A percentile compares a stretch with the other conserved stretches of the same genome.
Conservation (phyloP, 2,888 invertebrate genomes). For the Flabesymbios commensalis region DNA sequence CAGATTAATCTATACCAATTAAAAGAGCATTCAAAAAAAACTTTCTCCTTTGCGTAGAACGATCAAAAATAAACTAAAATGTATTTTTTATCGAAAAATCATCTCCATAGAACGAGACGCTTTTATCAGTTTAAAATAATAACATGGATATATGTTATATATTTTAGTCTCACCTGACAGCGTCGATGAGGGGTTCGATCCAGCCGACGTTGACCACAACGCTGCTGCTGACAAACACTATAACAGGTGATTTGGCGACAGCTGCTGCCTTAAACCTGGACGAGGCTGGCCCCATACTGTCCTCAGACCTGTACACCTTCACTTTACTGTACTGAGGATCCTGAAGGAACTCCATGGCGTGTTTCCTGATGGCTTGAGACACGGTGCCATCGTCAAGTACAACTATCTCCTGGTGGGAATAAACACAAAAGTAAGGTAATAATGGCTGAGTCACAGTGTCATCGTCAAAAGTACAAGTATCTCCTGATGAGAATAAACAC, state of each 20-base stretch:
- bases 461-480: too few species aligned
- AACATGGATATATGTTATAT: neutral
- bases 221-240: slow-evolving; percentile 29
- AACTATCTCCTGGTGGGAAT: slow-evolving; percentile 33
- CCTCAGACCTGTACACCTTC: slow-evolving; percentile 24
- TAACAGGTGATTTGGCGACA: slow-evolving; percentile 25
- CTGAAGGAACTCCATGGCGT: slow-evolving; percentile 24
- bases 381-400: slow-evolving; percentile 35
- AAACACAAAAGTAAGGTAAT: too few species aligned
- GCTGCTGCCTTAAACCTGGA: slow-evolving; percentile 33
- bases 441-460: too few species aligned
- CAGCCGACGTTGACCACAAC: slow-evolving; percentile 36
- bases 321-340: slow-evolving; percentile 20
- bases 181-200: slow-evolving; percentile 35
- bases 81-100: too few species aligned
- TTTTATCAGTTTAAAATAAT: too few species aligned
- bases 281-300: slow-evolving; percentile 20
- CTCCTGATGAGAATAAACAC: too few species aligned
- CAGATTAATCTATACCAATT: too few species aligned
- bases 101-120: too few species aligned
- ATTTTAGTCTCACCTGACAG: slow-evolving; percentile 12
- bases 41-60: too few species aligned
- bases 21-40: too few species aligned
- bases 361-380: slow-evolving; percentile 2
- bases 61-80: too few species aligned